phyloP scores from a whole-genome alignment of 2,113 vertebrate species.

The Rhodinocichla rosea region DNA sequence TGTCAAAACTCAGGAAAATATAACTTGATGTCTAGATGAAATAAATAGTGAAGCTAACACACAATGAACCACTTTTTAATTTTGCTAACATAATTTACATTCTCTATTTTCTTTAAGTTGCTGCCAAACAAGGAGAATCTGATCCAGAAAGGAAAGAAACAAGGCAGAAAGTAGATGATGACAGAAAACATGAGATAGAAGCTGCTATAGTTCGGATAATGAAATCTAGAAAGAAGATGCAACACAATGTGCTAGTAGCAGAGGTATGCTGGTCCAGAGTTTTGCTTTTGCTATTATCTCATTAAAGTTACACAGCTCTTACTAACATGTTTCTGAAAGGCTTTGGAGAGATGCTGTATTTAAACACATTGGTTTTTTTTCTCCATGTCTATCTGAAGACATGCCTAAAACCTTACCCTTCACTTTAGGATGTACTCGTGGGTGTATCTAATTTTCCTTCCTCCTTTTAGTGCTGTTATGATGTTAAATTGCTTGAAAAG shows the following conservation, averaged over 20 bases:
- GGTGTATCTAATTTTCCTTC: not conserved
- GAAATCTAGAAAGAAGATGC: constrained; percentile 99
- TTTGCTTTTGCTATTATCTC: not conserved
- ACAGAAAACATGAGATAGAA: constrained; percentile 97
- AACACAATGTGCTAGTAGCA: constrained; percentile 95
- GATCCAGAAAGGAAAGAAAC: constrained; percentile 98
- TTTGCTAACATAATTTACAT: not conserved
- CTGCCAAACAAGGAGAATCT: constrained; percentile 97
- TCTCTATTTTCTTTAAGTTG: constrained; percentile 78
- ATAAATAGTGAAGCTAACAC: not conserved
- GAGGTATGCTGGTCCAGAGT: constrained; percentile 76
- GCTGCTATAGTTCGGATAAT: constrained; percentile 98
- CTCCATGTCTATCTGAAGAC: not conserved
- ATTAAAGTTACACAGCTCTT: not conserved
- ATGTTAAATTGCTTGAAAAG: not conserved
- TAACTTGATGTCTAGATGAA: constrained; percentile 16
- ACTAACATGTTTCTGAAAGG: not conserved
- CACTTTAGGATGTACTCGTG: not conserved
- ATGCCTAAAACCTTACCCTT: not conserved
- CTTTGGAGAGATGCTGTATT: not conserved
- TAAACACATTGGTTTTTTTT: not conserved
- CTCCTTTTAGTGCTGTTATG: not conserved
- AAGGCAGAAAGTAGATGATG: constrained; percentile 96
- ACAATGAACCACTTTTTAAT: not conserved
- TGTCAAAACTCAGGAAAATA: constrained; percentile 28